A percentile compares a stretch with the other conserved stretches of the same genome.
Evolutionary conservation across 2,888 invertebrate genomes (phyloP).

Genomic region (Troides oblongomaculatus): DNA sequence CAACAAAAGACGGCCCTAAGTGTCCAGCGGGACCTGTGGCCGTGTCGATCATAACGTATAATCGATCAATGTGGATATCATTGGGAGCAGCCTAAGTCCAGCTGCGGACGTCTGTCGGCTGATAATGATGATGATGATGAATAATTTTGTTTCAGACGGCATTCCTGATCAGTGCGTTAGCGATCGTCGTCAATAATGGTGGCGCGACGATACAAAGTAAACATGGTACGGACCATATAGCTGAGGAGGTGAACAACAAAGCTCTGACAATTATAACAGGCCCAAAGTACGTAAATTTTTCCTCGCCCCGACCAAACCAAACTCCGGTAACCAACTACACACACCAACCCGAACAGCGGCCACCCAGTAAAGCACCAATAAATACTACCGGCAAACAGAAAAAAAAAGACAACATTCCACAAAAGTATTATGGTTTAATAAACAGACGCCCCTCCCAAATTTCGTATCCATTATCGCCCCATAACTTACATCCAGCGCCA

Average conservation of each 20-base stretch:
- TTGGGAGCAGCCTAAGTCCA: too few relatives aligned
- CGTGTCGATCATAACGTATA: too few relatives aligned
- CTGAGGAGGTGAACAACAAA: conserved; percentile 61
- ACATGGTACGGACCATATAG: conserved; percentile 57
- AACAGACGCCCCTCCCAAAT: conserved; percentile 50
- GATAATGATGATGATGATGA: too few relatives aligned
- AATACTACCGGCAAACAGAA: conserved; percentile 50
- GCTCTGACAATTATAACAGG: conserved; percentile 57
- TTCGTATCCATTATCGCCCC: conserved; percentile 49
- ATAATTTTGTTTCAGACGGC: conserved; percentile 59
- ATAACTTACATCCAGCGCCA: conserved; percentile 46
- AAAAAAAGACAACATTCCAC: conserved; percentile 46
- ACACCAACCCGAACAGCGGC: conserved; percentile 47
- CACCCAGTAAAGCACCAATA: conserved; percentile 65
- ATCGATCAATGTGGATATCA: too few relatives aligned
- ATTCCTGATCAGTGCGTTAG: conserved; percentile 73
- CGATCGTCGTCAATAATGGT: conserved; percentile 69
- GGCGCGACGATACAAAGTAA: conserved; percentile 59
- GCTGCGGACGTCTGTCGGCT: too few relatives aligned
- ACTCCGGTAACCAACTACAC: conserved; percentile 43
- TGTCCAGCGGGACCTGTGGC: too few relatives aligned
- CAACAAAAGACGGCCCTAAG: too few relatives aligned
- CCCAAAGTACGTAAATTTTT: conserved; percentile 46
- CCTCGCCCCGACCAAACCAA: conserved; percentile 30
- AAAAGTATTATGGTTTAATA: conserved; percentile 49